A percentile compares a stretch with the other conserved stretches of the same genome.
Conservation (phyloP, 2,797 vertebrate genomes). For the Gastrophryne carolinensis region DNA sequence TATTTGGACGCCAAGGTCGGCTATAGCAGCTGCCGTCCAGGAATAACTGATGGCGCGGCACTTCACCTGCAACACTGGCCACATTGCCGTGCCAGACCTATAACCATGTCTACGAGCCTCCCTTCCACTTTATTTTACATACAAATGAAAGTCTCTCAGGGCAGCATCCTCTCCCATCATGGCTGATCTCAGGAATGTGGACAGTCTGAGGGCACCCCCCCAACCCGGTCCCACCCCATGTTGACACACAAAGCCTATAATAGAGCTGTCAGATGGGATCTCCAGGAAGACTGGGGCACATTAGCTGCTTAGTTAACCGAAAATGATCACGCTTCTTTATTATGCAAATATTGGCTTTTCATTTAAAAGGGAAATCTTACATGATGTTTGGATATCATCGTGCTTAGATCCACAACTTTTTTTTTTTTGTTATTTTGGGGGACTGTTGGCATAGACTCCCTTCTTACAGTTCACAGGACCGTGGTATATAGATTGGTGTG, state of each 20-base stretch:
- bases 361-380: too few species aligned
- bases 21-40: background rate
- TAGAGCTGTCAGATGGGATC: conserved; percentile 26
- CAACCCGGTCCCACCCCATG: conserved; percentile 4
- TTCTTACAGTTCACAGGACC: too few species aligned
- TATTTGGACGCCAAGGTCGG: background rate
- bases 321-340: too few species aligned
- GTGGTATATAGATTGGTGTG: too few species aligned
- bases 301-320: too few species aligned
- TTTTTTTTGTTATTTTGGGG: too few species aligned
- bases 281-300: background rate
- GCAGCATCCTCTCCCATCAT: background rate
- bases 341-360: too few species aligned
- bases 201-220: background rate
- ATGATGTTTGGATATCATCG: too few species aligned
- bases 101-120: background rate
- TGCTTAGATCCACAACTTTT: too few species aligned
- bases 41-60: background rate
- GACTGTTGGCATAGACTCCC: too few species aligned
- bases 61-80: background rate
- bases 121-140: background rate
- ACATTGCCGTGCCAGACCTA: background rate
- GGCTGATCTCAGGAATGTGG: conserved; percentile 11
- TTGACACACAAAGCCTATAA: conserved; percentile 19
- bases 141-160: background rate